Conservation (phyloP, 2,888 invertebrate genomes). For the Meloe dianella region DNA sequence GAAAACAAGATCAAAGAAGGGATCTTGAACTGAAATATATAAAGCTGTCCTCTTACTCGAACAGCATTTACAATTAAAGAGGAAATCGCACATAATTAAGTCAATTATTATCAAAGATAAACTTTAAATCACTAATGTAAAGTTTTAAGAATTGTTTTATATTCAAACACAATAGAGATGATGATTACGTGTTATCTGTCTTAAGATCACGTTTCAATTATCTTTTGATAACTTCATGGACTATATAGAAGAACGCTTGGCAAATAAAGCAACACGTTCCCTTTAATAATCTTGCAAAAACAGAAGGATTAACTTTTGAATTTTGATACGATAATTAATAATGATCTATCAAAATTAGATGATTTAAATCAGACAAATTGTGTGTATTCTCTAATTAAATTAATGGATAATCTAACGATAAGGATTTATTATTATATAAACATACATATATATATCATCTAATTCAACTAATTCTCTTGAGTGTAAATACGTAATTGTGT, state of each 20-base stretch:
- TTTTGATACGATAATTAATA: too few species aligned
- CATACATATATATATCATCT: slow-evolving; percentile 34
- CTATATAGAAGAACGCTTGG: too few species aligned
- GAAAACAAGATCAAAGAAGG: slow-evolving; percentile 29
- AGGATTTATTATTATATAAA: slow-evolving; percentile 33
- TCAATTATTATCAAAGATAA: not conserved
- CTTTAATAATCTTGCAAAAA: too few species aligned
- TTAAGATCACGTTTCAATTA: too few species aligned
- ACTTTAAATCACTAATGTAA: too few species aligned
- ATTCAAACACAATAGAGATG: too few species aligned
- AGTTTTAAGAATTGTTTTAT: too few species aligned
- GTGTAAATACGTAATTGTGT: slow-evolving; percentile 28
- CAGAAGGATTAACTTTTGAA: too few species aligned
- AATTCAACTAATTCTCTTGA: slow-evolving; percentile 15
- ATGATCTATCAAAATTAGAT: not conserved
- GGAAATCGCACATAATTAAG: not conserved
- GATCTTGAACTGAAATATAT: slow-evolving; percentile 18
- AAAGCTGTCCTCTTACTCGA: not conserved
- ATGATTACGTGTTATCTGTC: too few species aligned
- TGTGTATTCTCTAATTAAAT: slow-evolving; percentile 25
- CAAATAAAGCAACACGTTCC: too few species aligned
- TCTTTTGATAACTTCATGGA: too few species aligned
- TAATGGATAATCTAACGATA: slow-evolving; percentile 33
- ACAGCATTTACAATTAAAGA: not conserved
- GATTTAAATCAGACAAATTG: slow-evolving; percentile 23